These are phyloP conservation scores for human DNA, from an alignment of 2,113 vertebrate species.

Conservation along the genomic window GRCh38 chr2:150307001-150307500, in stretches of 20 bases:
- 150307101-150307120: not conserved
- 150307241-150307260: not conserved
- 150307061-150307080: not conserved
- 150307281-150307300: not conserved
- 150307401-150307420: not conserved
- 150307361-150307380: not conserved
- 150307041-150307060: not conserved
- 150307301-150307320: not conserved
- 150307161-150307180: not conserved
- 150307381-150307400: not conserved
- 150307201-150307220: constrained; percentile 29
- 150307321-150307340: not conserved
- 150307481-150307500: not conserved
- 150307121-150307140: not conserved
- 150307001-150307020: not conserved
- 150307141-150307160: not conserved
- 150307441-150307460: not conserved
- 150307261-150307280: constrained; percentile 13
- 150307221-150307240: not conserved
- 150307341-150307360: not conserved
- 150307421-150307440: not conserved
- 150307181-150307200: not conserved
- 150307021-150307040: not conserved
- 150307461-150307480: constrained; percentile 30
- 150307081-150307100: not conserved